These are phyloP conservation scores for Semibalanus balanoides DNA, from an alignment of 1,140 invertebrate species.

Conservation along the genomic window DNA sequence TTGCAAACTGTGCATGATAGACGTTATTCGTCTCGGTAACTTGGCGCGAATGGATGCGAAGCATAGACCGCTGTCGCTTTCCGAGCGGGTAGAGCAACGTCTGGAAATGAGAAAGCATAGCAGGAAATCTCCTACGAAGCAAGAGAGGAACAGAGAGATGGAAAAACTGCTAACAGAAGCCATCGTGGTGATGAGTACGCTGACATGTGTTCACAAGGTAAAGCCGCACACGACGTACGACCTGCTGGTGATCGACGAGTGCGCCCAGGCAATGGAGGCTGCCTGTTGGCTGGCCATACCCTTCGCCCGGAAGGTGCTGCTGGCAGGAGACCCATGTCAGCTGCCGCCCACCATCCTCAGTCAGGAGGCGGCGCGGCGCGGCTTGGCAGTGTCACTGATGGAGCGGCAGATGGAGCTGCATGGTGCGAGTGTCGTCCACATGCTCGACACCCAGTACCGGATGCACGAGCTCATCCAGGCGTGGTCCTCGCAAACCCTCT, in stretches of 20 bases:
- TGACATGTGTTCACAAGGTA: constrained; percentile 34
- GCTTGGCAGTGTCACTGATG: constrained; percentile 42
- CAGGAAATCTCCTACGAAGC: neutral
- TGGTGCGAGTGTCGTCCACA: constrained; percentile 30
- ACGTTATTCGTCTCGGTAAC: constrained; percentile 41
- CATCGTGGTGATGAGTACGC: constrained; percentile 35
- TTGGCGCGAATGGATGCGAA: constrained; percentile 30
- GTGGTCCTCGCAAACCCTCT: constrained; percentile 38
- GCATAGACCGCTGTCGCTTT: neutral
- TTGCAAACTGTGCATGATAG: constrained; percentile 14
- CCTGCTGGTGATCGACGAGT: constrained; percentile 44
- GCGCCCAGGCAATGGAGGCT: constrained; percentile 41
- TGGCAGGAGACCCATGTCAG: constrained; percentile 46
- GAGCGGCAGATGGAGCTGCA: constrained; percentile 38
- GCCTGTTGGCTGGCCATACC: constrained; percentile 44
- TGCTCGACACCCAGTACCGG: constrained; percentile 43
- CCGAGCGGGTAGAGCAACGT: neutral
- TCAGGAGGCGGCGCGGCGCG: constrained; percentile 28
- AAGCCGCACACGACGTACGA: constrained; percentile 43
- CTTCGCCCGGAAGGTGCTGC: constrained; percentile 34
- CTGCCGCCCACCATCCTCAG: constrained; percentile 43
- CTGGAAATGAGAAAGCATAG: neutral
- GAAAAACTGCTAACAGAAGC: neutral
- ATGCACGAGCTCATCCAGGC: constrained; percentile 46
- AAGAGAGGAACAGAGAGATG: neutral